Percentiles rank a stretch among this genome's conserved stretches.
These are phyloP conservation scores for Machaerirhynchus nigripectus DNA, from an alignment of 2,113 vertebrate species.

Conservation along the genomic window DNA sequence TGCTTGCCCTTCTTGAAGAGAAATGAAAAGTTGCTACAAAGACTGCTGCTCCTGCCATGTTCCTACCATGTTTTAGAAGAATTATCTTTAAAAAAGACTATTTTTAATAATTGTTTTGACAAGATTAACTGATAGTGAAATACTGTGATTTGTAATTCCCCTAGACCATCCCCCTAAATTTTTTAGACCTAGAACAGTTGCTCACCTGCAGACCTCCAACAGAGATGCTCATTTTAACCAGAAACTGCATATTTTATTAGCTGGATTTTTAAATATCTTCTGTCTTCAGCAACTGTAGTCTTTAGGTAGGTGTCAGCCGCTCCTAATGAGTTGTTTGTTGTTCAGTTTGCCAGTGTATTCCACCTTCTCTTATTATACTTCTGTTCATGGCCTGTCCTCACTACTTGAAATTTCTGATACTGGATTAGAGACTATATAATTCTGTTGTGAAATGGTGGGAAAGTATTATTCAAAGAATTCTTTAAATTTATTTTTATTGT, in stretches of 20 bases:
- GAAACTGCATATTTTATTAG: background rate
- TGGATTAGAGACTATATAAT: background rate
- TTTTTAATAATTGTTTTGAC: background rate
- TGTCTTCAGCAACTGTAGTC: background rate
- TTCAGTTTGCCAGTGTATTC: background rate
- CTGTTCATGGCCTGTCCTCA: background rate
- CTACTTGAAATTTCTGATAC: background rate
- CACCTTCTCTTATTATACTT: background rate
- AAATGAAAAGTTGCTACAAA: background rate
- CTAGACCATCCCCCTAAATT: background rate
- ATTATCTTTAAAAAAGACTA: background rate
- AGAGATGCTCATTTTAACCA: background rate
- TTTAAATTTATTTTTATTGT: background rate
- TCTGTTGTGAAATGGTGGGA: background rate
- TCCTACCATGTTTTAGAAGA: background rate
- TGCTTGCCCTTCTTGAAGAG: background rate
- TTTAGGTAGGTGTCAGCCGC: background rate
- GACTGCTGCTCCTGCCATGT: background rate
- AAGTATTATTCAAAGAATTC: background rate
- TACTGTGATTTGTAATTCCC: background rate
- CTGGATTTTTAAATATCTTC: background rate
- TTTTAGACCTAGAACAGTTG: background rate
- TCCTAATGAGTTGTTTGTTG: background rate
- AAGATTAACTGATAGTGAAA: background rate
- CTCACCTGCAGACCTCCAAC: background rate